Evolutionary conservation across 2,888 invertebrate genomes (phyloP), one percentile per base, ranked within the genome.

Genomic region (Encarsia formosa): DNA sequence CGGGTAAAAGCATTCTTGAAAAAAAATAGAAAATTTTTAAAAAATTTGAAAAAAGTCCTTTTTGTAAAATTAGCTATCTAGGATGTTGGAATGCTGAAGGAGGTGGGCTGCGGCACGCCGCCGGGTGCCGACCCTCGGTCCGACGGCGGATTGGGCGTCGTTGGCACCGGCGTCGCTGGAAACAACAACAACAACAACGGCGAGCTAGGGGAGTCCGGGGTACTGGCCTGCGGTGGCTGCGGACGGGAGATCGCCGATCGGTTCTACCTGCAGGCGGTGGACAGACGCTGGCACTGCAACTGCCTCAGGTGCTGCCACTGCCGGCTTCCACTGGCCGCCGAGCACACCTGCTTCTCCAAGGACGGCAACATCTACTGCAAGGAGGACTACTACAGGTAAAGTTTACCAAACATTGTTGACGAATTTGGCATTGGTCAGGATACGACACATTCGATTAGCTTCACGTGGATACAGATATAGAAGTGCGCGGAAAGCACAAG

Each of bases 361-460:
- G 91, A 92, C 65, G 91, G 91, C 47, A 87, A 87, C 71, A 92
- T 94, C 65, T 94, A 91, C 76, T 95, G 94, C 80, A 92, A 92
- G 72, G 91, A 92, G 67, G 94, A 95, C 75, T 95, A 94, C 73
- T 91, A 90, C 77, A 86, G 92, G 94, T 93, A 75, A 77, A 77
- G 65, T 40, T 45, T 46, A n/a, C 44, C 31, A 19, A n/a, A n/a
- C n/a, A n/a, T n/a, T n/a, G n/a, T n/a, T n/a, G n/a, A n/a, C n/a
- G n/a, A n/a, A n/a, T n/a, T n/a, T n/a, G n/a, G n/a, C n/a, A n/a
- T n/a, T n/a, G n/a, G n/a, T n/a, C n/a, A n/a, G n/a, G n/a, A n/a
- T n/a, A n/a, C n/a, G n/a, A n/a, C n/a, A n/a, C n/a, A n/a, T n/a
- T n/a, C n/a, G n/a, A n/a, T n/a, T n/a, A n/a, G n/a, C n/a, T n/a